Evolutionary conservation across 2,797 vertebrate genomes (phyloP).

Genomic region (Pseudopleuronectes americanus): DNA sequence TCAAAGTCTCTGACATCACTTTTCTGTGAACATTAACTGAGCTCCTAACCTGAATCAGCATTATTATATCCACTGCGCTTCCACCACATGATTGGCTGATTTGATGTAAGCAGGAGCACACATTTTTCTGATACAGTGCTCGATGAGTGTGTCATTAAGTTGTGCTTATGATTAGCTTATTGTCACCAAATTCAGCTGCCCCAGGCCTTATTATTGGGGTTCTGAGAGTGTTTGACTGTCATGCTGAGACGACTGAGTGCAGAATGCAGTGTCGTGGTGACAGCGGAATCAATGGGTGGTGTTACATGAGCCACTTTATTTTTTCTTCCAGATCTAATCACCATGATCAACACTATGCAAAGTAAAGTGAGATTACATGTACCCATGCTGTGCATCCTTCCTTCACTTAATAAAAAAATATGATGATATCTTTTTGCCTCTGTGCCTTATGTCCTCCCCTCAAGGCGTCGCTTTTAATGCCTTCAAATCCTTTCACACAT

Average conservation of each 20-base stretch:
- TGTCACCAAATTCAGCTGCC: conserved; percentile 14
- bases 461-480: conserved; percentile 36
- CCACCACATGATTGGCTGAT: no score
- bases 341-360: conserved; percentile 1
- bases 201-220: conserved; percentile 17
- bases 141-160: conserved; percentile 1
- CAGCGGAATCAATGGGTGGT: not conserved
- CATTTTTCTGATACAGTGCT: not conserved
- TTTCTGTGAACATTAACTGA: not conserved
- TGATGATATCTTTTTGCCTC: not conserved
- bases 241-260: conserved; percentile 23
- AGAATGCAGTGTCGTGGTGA: conserved; percentile 1
- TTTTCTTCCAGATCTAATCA: conserved; percentile 14
- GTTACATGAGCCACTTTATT: not conserved
- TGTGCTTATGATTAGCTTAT: conserved; percentile 7
- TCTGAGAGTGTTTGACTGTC: conserved; percentile 31
- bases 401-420: not conserved
- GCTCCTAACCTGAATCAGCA: not conserved
- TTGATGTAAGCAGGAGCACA: no score
- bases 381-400: not conserved
- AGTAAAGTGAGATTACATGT: not conserved
- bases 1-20: not conserved
- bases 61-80: no score
- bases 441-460: conserved; percentile 14
- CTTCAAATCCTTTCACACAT: conserved; percentile 54